Evolutionary conservation across 1,140 invertebrate species (phyloP).

Genomic region (Planococcus citri): DNA sequence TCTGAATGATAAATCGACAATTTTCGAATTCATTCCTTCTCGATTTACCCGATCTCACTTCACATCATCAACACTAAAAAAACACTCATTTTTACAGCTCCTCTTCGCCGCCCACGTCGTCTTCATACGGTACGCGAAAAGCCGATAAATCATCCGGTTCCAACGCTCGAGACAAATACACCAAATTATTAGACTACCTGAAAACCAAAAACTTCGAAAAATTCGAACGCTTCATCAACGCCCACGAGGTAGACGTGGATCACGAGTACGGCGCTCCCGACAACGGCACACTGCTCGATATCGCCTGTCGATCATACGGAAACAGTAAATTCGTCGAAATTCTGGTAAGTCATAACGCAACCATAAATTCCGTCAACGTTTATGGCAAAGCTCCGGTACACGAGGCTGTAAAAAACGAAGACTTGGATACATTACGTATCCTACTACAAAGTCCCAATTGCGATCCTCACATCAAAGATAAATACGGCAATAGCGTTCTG

Average conservation of each 20-base stretch:
- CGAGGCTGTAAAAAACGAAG: constrained; percentile 46
- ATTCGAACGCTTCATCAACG: background rate
- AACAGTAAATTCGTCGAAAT: constrained; percentile 41
- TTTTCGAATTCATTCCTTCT: too few species aligned
- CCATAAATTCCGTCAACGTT: constrained; percentile 48
- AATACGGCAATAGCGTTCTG: constrained; percentile 43
- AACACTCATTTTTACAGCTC: too few species aligned
- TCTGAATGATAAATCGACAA: too few species aligned
- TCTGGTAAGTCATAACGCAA: constrained; percentile 49
- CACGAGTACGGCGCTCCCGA: constrained; percentile 28
- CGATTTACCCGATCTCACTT: too few species aligned
- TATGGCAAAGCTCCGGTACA: constrained; percentile 50
- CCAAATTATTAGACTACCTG: too few species aligned
- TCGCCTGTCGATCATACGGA: constrained; percentile 28
- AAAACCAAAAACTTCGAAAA: background rate
- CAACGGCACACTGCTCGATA: too few species aligned
- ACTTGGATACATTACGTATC: constrained; percentile 39
- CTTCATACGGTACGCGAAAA: too few species aligned
- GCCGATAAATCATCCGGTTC: too few species aligned
- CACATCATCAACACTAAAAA: too few species aligned
- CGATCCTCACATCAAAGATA: constrained; percentile 49
- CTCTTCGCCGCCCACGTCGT: too few species aligned
- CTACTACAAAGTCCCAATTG: constrained; percentile 44
- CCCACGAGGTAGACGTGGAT: constrained; percentile 25
- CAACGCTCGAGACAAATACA: too few species aligned